phyloP scores from a whole-genome alignment of 2,113 vertebrate genomes.

The Pangasianodon hypophthalmus region DNA sequence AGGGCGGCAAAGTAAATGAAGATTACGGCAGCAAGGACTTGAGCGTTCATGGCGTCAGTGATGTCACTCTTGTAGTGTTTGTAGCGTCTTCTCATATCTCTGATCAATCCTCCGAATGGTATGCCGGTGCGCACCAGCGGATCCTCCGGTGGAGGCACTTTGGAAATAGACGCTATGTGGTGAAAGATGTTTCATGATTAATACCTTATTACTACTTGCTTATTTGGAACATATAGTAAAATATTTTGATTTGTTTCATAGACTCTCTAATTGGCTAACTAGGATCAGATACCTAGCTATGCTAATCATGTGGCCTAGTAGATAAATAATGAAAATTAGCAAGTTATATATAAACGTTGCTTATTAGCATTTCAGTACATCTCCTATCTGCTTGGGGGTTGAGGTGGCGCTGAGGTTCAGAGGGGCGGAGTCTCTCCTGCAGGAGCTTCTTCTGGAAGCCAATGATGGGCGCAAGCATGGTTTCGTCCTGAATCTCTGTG shows the following conservation, averaged over 20 bases:
- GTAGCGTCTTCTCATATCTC: conserved; percentile 85
- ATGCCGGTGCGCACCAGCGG: conserved; percentile 80
- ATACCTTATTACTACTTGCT: neutral
- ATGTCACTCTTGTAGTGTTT: conserved; percentile 89
- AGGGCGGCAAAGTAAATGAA: conserved; percentile 98
- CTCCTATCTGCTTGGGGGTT: conserved; percentile 60
- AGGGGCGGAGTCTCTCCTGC: conserved; percentile 71
- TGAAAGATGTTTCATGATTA: neutral
- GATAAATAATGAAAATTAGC: neutral
- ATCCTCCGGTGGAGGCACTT: conserved; percentile 71
- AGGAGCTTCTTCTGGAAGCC: conserved; percentile 85
- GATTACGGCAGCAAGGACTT: conserved; percentile 89
- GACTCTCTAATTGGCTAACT: neutral
- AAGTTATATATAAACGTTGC: neutral
- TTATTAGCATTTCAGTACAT: neutral
- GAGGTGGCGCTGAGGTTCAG: conserved; percentile 32
- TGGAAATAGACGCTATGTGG: conserved; percentile 56
- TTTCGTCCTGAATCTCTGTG: conserved; percentile 74
- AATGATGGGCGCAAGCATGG: conserved; percentile 78
- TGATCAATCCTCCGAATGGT: conserved; percentile 86
- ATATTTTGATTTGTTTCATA: neutral
- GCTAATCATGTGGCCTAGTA: neutral
- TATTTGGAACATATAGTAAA: neutral
- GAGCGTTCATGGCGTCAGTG: conserved; percentile 82
- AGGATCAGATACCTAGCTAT: neutral